Evolutionary conservation across 2,113 vertebrate species (phyloP), one percentile per base, ranked within the genome.

Genomic region (Phoxinus phoxinus): DNA sequence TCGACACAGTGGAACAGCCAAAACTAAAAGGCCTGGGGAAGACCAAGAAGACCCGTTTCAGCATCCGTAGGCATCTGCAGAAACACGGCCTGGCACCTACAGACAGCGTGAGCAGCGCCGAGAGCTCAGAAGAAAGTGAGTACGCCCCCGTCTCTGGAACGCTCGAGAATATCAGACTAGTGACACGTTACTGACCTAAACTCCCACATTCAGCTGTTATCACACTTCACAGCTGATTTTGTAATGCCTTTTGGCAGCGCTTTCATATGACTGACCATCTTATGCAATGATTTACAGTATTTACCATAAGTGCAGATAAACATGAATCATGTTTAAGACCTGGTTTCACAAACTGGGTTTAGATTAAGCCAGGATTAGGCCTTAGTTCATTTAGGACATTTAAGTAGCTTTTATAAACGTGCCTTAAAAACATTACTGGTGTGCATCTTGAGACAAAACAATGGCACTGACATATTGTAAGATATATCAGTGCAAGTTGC

Each of bases 81-180:
- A 95, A 94, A 46, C 96, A 95, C 0, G 89, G 96, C 12, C 90
- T 98, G 25, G 91, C 95, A 1, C 93, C 90, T 0, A 44, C 92
- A 0, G 96, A 98, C 89, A 99, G 96, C 3, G 74, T 97, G 92
- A 98, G 96, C 89, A 98, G 97, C 89, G 65, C 95, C 0, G 96
- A 98, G 88, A 95, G 95, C 19, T 41, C 67, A 0, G 89, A 95
- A 8, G 95, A 95, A 67, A 95, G 96, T 98, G 91, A 96, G 96
- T 94, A 41, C 17, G 4, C 13, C 46, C 51, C 44, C 44, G 19
- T 53, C 59, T 46, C 51, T 53, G 25, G 77, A 80, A 35, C 44
- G 5, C 37, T 74, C 41, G 2, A 3, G 41, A 74, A 74, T 48
- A 10, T n/a, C 21, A 12, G 35, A 72, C 35, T 41, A 72, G 69